Percentiles rank a stretch among this genome's conserved stretches.
phyloP scores from a whole-genome alignment of 2,797 vertebrate species.

The Bryconaethiops microstoma region DNA sequence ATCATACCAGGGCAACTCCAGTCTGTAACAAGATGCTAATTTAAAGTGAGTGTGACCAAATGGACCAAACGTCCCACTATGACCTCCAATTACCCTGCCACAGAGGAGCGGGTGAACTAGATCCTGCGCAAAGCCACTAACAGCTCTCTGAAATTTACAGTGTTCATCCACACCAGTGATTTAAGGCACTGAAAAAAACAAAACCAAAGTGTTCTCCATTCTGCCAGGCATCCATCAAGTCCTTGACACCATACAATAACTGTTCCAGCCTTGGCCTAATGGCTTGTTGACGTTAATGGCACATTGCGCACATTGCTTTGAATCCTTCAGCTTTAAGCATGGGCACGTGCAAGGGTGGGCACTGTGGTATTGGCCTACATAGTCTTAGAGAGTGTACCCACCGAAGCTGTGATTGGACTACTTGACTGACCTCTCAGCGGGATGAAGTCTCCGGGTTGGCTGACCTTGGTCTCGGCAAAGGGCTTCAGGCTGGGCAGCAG shows the following conservation, averaged over 20 bases:
- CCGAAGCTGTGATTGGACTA: constrained; percentile 19
- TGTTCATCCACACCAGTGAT: constrained; percentile 40
- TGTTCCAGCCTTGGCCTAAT: constrained; percentile 24
- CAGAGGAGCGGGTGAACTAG: constrained; percentile 1
- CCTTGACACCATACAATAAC: constrained; percentile 23
- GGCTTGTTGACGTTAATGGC: constrained; percentile 32
- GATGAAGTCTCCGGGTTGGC: constrained; percentile 75
- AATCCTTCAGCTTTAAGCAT: constrained; percentile 5
- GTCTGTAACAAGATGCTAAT: constrained; percentile 23
- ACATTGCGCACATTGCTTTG: constrained; percentile 23
- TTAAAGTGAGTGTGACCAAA: constrained; percentile 38
- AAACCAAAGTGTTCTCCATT: constrained; percentile 38
- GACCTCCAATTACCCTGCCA: constrained; percentile 38
- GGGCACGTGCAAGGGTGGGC: neutral
- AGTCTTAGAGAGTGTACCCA: neutral
- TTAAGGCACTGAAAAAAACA: constrained; percentile 30
- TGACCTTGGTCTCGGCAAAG: constrained; percentile 76
- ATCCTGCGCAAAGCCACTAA: constrained; percentile 30
- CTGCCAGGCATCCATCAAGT: neutral
- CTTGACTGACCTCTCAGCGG: constrained; percentile 77
- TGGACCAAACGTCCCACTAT: constrained; percentile 29
- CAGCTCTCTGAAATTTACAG: constrained; percentile 44
- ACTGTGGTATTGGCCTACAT: neutral
- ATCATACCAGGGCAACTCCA: constrained; percentile 11
- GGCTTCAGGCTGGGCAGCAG: constrained; percentile 77